These are phyloP conservation scores for Petrocephalus sullivani DNA, from an alignment of 2,797 vertebrate species.

Conservation along the genomic window DNA sequence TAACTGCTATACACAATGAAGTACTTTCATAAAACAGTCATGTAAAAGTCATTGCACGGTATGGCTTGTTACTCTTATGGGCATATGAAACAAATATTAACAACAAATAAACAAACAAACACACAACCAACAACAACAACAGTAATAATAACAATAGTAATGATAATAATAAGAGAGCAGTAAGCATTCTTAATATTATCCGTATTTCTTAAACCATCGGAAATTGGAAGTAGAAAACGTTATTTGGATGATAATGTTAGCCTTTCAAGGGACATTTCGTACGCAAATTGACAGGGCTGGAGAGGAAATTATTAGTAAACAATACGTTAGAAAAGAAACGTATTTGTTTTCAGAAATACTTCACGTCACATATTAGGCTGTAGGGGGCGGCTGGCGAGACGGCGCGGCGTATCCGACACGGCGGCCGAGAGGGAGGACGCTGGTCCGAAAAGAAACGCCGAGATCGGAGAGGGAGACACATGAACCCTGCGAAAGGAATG, in stretches of 20 bases:
- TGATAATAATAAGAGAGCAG: neutral
- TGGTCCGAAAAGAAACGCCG: neutral
- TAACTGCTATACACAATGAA: neutral
- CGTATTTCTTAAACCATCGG: neutral
- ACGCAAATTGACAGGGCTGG: neutral
- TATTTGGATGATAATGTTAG: neutral
- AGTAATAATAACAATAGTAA: neutral
- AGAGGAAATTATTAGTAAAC: neutral
- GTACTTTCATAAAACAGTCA: neutral
- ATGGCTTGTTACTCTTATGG: neutral
- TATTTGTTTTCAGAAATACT: neutral
- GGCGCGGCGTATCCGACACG: neutral
- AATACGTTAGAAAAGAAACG: neutral
- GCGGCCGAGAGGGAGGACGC: neutral
- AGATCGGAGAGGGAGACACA: neutral
- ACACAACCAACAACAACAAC: neutral
- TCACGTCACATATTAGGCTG: neutral
- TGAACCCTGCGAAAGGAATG: neutral
- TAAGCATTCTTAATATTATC: neutral
- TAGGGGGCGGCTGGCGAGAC: neutral
- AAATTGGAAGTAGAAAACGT: neutral
- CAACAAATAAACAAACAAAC: no score
- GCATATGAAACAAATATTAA: neutral
- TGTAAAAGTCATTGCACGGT: neutral
- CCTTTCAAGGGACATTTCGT: neutral